A percentile compares a stretch with the other conserved stretches of the same genome.
Conservation (phyloP, 2,113 vertebrate genomes). For the Sminthopsis crassicaudata region DNA sequence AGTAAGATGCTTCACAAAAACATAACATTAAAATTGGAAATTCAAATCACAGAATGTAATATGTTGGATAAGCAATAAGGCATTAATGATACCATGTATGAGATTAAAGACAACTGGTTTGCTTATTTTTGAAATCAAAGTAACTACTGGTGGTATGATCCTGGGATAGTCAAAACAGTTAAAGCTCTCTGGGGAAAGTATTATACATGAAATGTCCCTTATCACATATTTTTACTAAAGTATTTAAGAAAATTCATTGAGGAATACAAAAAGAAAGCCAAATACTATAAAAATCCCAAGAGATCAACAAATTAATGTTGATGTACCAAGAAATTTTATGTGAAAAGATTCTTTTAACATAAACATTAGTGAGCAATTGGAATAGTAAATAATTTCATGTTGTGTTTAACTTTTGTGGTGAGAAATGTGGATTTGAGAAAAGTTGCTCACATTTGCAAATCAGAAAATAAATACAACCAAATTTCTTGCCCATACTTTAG, state of each 20-base stretch:
- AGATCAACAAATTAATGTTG: slow-evolving; percentile 21
- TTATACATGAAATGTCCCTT: not conserved
- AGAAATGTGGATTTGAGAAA: slow-evolving; percentile 24
- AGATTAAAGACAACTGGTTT: not conserved
- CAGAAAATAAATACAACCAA: slow-evolving; percentile 27
- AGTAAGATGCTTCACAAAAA: not conserved
- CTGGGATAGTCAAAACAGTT: not conserved
- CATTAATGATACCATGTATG: not conserved
- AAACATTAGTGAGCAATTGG: not conserved
- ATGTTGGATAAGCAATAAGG: not conserved
- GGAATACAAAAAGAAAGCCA: slow-evolving; percentile 14
- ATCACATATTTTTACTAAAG: not conserved
- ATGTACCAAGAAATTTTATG: slow-evolving; percentile 13
- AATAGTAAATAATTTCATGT: slow-evolving; percentile 7
- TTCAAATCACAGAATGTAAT: not conserved
- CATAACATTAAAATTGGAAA: not conserved
- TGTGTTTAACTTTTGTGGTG: not conserved
- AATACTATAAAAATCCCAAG: not conserved
- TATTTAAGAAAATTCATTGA: slow-evolving; percentile 3
- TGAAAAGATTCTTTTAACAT: slow-evolving; percentile 15
- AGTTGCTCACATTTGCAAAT: slow-evolving; percentile 4
- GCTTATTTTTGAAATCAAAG: not conserved
- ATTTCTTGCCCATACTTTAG: not conserved
- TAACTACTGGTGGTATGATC: not conserved
- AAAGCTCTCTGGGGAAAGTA: not conserved